Conservation (phyloP, 2,888 invertebrate genomes). For the Vandiemenella viatica region DNA sequence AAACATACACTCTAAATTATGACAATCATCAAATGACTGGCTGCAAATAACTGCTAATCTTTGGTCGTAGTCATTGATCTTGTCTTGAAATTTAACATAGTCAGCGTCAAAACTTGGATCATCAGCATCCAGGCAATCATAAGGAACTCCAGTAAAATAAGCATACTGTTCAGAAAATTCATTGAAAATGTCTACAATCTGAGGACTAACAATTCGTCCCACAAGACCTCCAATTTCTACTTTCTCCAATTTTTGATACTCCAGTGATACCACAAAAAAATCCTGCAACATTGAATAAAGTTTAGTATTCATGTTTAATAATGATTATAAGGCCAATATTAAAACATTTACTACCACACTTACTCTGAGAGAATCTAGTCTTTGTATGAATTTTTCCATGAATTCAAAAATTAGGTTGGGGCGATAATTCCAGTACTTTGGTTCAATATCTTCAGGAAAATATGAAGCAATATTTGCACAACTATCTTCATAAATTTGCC, state of each 20-base stretch:
- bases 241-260: constrained; percentile 76
- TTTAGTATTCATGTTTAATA: no score
- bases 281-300: constrained; percentile 28
- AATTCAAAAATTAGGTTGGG: neutral
- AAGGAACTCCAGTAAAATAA: constrained; percentile 38
- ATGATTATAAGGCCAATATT: no score
- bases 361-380: neutral
- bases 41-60: constrained; percentile 64
- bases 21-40: constrained; percentile 67
- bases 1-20: constrained; percentile 44
- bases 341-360: no score
- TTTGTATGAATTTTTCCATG: neutral
- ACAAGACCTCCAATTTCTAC: constrained; percentile 58
- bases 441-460: neutral
- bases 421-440: neutral
- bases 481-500: neutral
- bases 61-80: constrained; percentile 55
- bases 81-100: constrained; percentile 43
- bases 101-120: constrained; percentile 50
- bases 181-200: constrained; percentile 28
- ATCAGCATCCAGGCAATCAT: constrained; percentile 61
- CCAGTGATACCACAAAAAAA: constrained; percentile 59
- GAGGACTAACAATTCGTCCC: constrained; percentile 42
- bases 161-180: constrained; percentile 28
- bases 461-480: neutral